Percentiles rank a stretch among this genome's conserved stretches.
These are phyloP conservation scores for Bombus soroeensis DNA, from an alignment of 1,140 invertebrate genomes.

Conservation along the genomic window DNA sequence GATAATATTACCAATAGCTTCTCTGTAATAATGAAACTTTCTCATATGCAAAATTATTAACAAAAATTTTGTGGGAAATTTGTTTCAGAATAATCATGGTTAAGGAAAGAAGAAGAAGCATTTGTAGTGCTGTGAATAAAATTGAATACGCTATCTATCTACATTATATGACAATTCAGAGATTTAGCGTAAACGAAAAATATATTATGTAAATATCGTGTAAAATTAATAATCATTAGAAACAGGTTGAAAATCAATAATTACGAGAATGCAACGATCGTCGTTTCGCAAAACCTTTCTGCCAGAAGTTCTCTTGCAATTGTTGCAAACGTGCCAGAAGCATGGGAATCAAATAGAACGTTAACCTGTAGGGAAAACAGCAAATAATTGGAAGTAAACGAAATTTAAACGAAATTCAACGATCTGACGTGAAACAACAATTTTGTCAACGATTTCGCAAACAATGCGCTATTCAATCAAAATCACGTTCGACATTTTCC, in stretches of 20 bases:
- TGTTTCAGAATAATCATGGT: neutral
- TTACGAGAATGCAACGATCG: neutral
- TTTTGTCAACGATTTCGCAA: neutral
- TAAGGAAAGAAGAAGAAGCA: neutral
- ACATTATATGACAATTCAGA: no score
- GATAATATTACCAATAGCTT: neutral
- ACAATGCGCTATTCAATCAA: neutral
- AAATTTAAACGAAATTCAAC: neutral
- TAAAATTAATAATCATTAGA: neutral
- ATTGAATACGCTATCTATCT: no score
- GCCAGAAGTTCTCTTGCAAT: neutral
- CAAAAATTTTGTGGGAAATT: neutral
- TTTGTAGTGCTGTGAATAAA: neutral
- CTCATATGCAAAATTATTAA: neutral
- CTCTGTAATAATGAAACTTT: neutral
- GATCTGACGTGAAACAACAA: neutral
- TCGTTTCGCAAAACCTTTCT: neutral
- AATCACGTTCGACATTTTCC: neutral
- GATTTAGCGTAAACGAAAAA: no score
- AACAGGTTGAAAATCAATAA: slow-evolving; percentile 1
- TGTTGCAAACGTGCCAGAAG: neutral
- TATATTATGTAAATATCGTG: no score
- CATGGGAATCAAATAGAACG: neutral
- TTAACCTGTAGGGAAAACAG: neutral
- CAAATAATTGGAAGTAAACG: neutral